Evolutionary conservation across 2,113 vertebrate species (phyloP).

Genomic region (Raja brachyura): DNA sequence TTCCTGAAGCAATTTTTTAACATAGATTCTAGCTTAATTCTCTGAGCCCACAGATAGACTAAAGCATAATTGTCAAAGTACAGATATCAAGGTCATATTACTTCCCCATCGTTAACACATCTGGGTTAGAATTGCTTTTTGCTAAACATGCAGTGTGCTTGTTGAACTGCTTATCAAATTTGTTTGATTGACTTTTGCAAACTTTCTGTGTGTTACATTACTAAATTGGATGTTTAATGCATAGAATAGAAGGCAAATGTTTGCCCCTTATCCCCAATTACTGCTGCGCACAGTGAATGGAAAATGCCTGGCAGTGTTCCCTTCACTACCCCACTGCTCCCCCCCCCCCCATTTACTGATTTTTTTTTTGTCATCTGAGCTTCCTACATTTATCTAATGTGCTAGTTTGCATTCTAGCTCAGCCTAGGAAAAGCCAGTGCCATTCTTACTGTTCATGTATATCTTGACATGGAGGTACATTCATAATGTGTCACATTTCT

Average conservation of each 20-base stretch:
- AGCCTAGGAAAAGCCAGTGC: neutral
- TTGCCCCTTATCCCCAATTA: neutral
- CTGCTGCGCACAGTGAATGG: neutral
- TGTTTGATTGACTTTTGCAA: too few relatives aligned
- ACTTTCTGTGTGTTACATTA: too few relatives aligned
- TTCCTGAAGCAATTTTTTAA: too few relatives aligned
- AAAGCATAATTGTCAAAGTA: neutral
- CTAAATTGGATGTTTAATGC: too few relatives aligned
- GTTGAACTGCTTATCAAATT: too few relatives aligned
- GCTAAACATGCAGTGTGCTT: too few relatives aligned
- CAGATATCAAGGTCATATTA: neutral
- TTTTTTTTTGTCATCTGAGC: neutral
- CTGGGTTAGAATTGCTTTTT: neutral
- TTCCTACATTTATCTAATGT: neutral
- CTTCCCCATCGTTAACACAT: neutral
- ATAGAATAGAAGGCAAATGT: too few relatives aligned
- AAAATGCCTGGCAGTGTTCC: neutral
- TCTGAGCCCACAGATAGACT: neutral
- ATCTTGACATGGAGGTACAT: constrained; percentile 48
- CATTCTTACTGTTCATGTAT: neutral
- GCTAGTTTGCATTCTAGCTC: constrained; percentile 14
- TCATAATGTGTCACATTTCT: constrained; percentile 59
- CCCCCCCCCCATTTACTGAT: neutral
- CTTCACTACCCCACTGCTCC: too few relatives aligned
- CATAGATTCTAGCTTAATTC: too few relatives aligned